Evolutionary conservation across 2,113 vertebrate species (phyloP).

Genomic region (Chaetops frenatus): DNA sequence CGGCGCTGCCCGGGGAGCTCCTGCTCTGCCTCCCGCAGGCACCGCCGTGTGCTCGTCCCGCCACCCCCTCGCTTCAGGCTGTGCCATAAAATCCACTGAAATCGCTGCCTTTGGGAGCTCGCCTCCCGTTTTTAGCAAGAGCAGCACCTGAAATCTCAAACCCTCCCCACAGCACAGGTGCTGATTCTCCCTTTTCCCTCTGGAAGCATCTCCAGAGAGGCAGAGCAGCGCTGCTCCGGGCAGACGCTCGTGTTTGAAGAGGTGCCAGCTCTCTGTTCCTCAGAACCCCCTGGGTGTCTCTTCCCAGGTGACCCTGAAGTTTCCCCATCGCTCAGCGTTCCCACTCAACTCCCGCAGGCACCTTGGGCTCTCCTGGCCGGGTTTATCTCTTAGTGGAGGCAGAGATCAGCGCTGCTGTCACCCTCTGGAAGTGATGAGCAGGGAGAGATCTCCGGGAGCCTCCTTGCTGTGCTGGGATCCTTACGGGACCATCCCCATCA

Average conservation of each 20-base stretch:
- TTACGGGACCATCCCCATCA: background rate
- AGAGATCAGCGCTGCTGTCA: background rate
- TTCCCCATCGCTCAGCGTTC: background rate
- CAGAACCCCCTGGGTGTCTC: background rate
- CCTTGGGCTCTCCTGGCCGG: background rate
- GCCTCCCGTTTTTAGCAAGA: too few relatives aligned
- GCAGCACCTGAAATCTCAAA: background rate
- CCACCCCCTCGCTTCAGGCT: too few relatives aligned
- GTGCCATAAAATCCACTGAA: too few relatives aligned
- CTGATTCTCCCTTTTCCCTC: background rate
- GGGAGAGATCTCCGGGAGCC: background rate
- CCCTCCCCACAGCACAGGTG: background rate
- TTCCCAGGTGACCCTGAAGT: background rate
- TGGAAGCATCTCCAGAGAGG: background rate
- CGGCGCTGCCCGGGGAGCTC: too few relatives aligned
- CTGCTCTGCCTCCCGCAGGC: too few relatives aligned
- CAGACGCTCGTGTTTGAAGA: background rate
- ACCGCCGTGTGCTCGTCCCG: too few relatives aligned
- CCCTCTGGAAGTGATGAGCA: background rate
- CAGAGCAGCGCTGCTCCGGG: background rate
- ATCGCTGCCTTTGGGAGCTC: too few relatives aligned
- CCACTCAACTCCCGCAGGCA: fast-evolving
- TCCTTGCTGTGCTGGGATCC: background rate
- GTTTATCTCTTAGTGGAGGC: fast-evolving
- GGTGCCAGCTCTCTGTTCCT: background rate